Conservation (phyloP, 2,888 invertebrate genomes). For the Cryptus viduatorius region DNA sequence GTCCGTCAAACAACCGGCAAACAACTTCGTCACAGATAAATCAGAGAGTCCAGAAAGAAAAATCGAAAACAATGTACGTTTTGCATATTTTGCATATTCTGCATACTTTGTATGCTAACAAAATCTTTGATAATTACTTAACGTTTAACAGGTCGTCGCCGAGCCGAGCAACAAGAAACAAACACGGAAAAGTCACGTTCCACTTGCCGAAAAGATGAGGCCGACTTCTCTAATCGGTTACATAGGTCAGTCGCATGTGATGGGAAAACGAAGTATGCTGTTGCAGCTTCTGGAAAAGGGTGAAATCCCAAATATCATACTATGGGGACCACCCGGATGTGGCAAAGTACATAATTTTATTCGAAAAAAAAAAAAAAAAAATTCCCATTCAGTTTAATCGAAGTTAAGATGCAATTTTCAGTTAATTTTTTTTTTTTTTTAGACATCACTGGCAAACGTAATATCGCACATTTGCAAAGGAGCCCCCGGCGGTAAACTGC, state of each 20-base stretch:
- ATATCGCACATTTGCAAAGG: conserved; percentile 89
- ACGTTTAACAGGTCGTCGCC: conserved; percentile 62
- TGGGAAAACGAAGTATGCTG: conserved; percentile 89
- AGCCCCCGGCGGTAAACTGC: conserved; percentile 85
- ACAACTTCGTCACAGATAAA: conserved; percentile 5
- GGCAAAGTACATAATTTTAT: conserved; percentile 88
- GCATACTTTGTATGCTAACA: background rate
- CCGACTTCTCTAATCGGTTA: conserved; percentile 89
- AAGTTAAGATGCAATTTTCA: background rate
- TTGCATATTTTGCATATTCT: background rate
- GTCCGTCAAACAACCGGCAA: background rate
- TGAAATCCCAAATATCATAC: conserved; percentile 92
- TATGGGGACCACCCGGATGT: conserved; percentile 95
- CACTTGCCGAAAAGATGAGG: conserved; percentile 91
- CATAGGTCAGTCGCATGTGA: conserved; percentile 90
- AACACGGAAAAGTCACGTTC: conserved; percentile 80
- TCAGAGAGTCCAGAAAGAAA: conserved; percentile 29
- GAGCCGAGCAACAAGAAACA: conserved; percentile 54
- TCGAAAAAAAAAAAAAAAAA: background rate
- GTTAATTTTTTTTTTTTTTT: conserved; percentile 74
- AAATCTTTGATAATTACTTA: background rate
- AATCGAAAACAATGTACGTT: conserved; percentile 10
- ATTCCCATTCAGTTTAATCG: background rate
- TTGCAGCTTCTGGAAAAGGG: conserved; percentile 88
- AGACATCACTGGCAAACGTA: conserved; percentile 92